phyloP scores from a whole-genome alignment of 2,113 vertebrate genomes.

The Mesembrinibis cayennensis region DNA sequence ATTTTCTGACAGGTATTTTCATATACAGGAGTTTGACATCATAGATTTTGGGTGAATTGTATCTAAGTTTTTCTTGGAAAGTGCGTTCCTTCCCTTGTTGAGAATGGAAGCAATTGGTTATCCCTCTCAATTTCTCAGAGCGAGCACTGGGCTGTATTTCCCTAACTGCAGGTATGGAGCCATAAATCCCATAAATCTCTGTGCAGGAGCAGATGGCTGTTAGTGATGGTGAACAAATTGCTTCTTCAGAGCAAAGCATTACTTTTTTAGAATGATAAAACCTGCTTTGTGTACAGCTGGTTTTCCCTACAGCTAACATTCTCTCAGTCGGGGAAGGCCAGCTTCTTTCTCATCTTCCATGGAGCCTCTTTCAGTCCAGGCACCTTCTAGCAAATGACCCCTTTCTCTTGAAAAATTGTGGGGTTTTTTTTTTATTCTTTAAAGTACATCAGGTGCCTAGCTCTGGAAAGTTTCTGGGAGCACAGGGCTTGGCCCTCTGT shows the following conservation, averaged over 20 bases:
- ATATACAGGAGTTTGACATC: neutral
- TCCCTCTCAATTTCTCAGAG: neutral
- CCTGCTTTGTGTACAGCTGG: neutral
- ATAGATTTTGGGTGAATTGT: neutral
- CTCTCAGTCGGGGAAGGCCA: neutral
- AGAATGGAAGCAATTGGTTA: neutral
- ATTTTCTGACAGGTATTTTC: neutral
- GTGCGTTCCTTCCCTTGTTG: neutral
- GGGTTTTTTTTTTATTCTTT: neutral
- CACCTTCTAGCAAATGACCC: neutral
- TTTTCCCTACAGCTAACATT: neutral
- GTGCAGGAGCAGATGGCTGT: neutral
- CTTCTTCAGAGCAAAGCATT: neutral
- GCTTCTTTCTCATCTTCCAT: neutral
- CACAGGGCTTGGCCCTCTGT: neutral
- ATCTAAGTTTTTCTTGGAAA: neutral
- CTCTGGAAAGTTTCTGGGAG: neutral
- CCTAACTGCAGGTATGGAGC: neutral
- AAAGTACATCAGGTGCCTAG: neutral
- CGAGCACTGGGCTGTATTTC: neutral
- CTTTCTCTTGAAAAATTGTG: neutral
- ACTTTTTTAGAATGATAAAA: neutral
- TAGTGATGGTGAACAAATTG: neutral
- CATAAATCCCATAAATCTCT: neutral
- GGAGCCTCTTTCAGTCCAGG: neutral